Base-by-base conservation (phyloP, 2,113 vertebrate genomes). In the Gyps fulvus region DNA sequence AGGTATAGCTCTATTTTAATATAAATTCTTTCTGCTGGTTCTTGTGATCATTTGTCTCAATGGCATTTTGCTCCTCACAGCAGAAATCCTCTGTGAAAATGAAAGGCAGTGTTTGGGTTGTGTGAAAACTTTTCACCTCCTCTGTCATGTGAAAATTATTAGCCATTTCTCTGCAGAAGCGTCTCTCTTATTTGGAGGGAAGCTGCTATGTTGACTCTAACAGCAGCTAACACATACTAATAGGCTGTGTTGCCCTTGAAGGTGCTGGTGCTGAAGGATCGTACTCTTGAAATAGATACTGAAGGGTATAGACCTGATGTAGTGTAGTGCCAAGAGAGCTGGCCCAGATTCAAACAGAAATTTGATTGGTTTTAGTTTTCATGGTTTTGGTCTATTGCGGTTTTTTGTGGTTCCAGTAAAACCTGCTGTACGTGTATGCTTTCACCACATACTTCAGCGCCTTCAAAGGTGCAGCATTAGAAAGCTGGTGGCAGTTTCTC, bases 401-500 rank as follows among this genome's bases (percentile, higher is more conserved):
- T 55, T 8, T 36, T 80, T 31, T 6, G 1, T 38, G 29, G 55
- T 80, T 32, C 54, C 47, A 70, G 6, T 40, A 77, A 47, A 77
- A 42, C 0, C 0, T 36, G 38, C 31, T 23, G 23, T 4, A 5
- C 0, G 0, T 9, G 10, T 15, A 13, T 27, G 16, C 23, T 58
- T 38, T 73, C 26, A 4, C 3, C 17, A 23, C 1, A 1, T 29
- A 9, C 8, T 50, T 72, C 15, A 29, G 20, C 4, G 1, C 16
- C 20, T 20, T 13, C 40, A 20, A 47, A 79, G 6, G 13, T 15
- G 11, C 13, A 27, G 7, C 11, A 0, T 10, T 34, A 31, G 47
- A 55, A 80, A 80, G 22, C 49, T 54, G 57, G 11, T 47, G 58
- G 25, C 7, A 4, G 3, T 38, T 91, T 87, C 29, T 49, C 27